Evolutionary conservation across 2,888 invertebrate species (phyloP).

Genomic region (Eutolmus rufibarbis): DNA sequence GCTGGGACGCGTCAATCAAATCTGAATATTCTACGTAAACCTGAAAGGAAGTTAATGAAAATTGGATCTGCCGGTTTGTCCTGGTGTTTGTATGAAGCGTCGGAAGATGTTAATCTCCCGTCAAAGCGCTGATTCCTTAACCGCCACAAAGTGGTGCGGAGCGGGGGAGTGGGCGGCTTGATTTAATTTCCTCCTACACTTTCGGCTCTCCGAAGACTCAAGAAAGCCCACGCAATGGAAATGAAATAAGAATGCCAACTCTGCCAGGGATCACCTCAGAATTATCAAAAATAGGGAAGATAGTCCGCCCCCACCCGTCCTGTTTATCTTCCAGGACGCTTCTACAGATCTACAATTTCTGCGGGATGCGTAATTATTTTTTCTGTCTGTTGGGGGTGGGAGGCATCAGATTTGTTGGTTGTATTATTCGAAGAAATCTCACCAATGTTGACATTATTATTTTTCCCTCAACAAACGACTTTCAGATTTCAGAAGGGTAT

Average conservation of each 20-base stretch:
- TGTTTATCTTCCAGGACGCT: background rate
- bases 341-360: background rate
- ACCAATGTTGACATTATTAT: background rate
- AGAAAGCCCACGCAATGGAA: background rate
- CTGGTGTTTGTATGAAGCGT: slow-evolving; percentile 1
- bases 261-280: background rate
- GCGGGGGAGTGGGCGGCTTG: background rate
- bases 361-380: background rate
- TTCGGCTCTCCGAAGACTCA: background rate
- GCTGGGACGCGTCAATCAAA: slow-evolving; percentile 25
- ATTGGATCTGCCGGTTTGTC: slow-evolving; percentile 20
- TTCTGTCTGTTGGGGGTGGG: background rate
- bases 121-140: background rate
- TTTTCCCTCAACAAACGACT: background rate
- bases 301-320: background rate
- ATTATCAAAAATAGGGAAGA: background rate
- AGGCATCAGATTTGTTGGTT: background rate
- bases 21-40: slow-evolving; percentile 18
- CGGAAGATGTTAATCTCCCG: background rate
- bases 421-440: background rate
- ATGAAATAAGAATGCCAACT: background rate
- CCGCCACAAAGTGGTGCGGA: background rate
- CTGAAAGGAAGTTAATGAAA: slow-evolving; percentile 30
- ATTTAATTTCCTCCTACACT: background rate
- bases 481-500: background rate